Evolutionary conservation across 2,113 vertebrate species (phyloP).

Genomic region (Chrysemys picta): DNA sequence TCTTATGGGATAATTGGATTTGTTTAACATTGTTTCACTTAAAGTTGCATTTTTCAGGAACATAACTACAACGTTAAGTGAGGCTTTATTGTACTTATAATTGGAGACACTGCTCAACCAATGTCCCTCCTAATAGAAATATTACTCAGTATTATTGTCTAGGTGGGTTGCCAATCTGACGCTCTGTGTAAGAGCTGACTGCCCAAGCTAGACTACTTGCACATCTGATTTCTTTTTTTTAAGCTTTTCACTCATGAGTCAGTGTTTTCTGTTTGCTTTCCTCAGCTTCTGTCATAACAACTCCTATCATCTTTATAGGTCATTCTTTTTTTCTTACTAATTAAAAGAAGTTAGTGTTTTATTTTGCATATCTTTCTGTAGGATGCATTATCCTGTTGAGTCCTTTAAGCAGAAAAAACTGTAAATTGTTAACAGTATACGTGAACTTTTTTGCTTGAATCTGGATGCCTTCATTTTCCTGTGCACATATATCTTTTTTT

Average conservation of each 20-base stretch:
- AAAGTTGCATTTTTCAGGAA: too few species aligned
- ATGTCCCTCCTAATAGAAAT: background rate
- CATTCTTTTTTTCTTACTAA: background rate
- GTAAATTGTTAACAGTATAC: background rate
- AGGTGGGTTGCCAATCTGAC: background rate
- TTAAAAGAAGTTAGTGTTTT: background rate
- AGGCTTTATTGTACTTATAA: background rate
- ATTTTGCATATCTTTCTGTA: background rate
- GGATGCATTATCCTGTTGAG: background rate
- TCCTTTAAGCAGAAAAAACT: background rate
- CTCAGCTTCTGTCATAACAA: slow-evolving; percentile 22
- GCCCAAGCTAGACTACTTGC: background rate
- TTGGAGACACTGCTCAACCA: background rate
- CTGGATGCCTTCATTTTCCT: background rate
- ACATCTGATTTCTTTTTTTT: background rate
- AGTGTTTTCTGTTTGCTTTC: background rate
- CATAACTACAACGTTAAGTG: too few species aligned
- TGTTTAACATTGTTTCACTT: too few species aligned
- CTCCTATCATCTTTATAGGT: background rate
- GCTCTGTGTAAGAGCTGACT: background rate
- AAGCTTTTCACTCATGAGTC: background rate
- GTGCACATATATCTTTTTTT: background rate
- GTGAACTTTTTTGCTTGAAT: background rate
- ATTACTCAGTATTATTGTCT: background rate
- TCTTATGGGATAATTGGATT: too few species aligned